Evolutionary conservation across 2,797 vertebrate species (phyloP).

Genomic region (Sebastes oblongus): DNA sequence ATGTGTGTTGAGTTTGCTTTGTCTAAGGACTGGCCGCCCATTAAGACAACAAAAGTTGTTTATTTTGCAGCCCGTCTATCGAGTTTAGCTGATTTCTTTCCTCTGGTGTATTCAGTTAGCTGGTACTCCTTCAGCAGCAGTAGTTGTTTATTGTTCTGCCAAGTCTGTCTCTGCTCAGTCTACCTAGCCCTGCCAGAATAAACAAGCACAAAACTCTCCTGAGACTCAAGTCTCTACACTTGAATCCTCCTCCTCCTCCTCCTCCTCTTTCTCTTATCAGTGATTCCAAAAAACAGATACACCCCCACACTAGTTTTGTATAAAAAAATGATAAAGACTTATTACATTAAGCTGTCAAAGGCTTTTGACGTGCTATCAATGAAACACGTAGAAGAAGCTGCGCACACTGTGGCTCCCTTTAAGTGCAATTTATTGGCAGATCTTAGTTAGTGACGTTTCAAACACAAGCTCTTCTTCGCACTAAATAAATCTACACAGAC

Average conservation of each 20-base stretch:
- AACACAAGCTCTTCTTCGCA: no score
- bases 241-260: slow-evolving; percentile 3
- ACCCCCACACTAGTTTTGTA: not conserved
- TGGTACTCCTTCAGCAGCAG: not conserved
- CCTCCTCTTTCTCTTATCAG: not conserved
- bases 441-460: no score
- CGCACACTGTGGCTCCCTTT: no score
- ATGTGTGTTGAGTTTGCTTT: not conserved
- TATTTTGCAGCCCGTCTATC: slow-evolving; percentile 4
- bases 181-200: slow-evolving; percentile 24
- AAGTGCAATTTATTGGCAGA: no score
- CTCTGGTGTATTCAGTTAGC: slow-evolving; percentile 12
- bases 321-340: not conserved
- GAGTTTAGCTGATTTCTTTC: not conserved
- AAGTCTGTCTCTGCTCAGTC: slow-evolving; percentile 21
- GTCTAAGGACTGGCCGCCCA: not conserved
- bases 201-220: slow-evolving; percentile 27
- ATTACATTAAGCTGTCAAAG: not conserved
- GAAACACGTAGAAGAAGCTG: no score
- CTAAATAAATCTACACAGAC: no score
- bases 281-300: not conserved
- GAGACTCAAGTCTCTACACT: slow-evolving; percentile 24
- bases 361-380: not conserved
- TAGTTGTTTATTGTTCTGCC: slow-evolving; percentile 47
- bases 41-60: slow-evolving; percentile 6